Conservation (phyloP, 2,797 vertebrate species). For the Melanotaenia boesemani region DNA sequence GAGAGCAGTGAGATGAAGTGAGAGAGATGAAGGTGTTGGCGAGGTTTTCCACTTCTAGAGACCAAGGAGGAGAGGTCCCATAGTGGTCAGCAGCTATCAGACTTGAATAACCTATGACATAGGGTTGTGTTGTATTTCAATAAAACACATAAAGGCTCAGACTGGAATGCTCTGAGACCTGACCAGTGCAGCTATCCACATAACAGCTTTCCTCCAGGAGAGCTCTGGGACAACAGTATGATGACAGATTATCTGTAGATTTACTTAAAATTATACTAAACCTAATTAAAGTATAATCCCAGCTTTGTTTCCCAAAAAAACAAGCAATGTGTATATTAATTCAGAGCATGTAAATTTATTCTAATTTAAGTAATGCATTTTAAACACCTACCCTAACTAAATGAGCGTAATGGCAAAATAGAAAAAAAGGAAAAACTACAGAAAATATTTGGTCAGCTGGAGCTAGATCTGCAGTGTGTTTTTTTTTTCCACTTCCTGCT, state of each 20-base stretch:
- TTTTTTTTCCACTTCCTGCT: too few relatives aligned
- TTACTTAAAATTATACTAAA: too few relatives aligned
- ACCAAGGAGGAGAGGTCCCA: conserved; percentile 28
- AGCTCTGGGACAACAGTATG: neutral
- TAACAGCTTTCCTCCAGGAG: neutral
- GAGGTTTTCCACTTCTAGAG: conserved; percentile 30
- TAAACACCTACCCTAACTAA: too few relatives aligned
- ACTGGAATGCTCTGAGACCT: neutral
- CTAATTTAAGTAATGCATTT: too few relatives aligned
- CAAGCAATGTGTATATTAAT: too few relatives aligned
- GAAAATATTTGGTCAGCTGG: too few relatives aligned
- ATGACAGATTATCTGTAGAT: neutral
- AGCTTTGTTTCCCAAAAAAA: too few relatives aligned
- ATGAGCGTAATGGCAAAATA: too few relatives aligned
- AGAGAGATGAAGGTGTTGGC: conserved; percentile 23
- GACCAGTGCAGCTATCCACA: neutral
- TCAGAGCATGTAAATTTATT: too few relatives aligned
- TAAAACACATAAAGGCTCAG: conserved; percentile 11
- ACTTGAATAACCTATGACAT: conserved; percentile 29
- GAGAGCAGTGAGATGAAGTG: conserved; percentile 11
- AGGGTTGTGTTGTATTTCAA: conserved; percentile 44
- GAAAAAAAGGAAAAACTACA: too few relatives aligned
- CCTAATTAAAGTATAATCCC: too few relatives aligned
- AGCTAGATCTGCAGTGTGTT: too few relatives aligned
- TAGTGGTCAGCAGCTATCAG: conserved; percentile 33